Evolutionary conservation across 2,888 invertebrate species (phyloP).

Genomic region (Venustoraphidia nigricollis): DNA sequence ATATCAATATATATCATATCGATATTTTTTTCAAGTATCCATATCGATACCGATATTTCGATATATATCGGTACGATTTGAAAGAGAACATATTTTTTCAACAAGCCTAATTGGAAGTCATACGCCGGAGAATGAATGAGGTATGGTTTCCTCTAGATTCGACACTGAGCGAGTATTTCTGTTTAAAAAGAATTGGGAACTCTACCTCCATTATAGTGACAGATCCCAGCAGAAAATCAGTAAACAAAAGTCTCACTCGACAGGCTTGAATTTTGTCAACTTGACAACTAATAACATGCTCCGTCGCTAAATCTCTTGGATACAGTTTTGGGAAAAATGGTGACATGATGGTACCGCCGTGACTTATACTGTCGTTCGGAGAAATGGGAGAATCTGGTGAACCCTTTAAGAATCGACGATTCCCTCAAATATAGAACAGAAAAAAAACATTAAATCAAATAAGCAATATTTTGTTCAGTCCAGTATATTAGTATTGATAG

Average conservation of each 20-base stretch:
- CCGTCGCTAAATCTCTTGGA: constrained; percentile 47
- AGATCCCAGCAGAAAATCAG: constrained; percentile 48
- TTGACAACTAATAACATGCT: constrained; percentile 45
- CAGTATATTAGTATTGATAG: no score
- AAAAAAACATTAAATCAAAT: not conserved
- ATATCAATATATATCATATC: no score
- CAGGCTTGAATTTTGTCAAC: constrained; percentile 30
- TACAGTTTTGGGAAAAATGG: constrained; percentile 53
- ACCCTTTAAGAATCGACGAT: constrained; percentile 34
- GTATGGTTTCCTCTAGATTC: no score
- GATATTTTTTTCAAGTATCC: no score
- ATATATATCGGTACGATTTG: no score
- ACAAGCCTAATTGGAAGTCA: no score
- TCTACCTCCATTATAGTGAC: constrained; percentile 48
- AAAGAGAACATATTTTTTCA: no score
- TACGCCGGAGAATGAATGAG: no score
- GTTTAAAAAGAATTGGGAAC: not conserved
- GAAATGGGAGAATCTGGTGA: constrained; percentile 23
- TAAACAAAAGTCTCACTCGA: constrained; percentile 44
- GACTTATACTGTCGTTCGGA: constrained; percentile 23
- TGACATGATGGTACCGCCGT: constrained; percentile 38
- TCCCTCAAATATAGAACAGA: constrained; percentile 28
- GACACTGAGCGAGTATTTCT: no score
- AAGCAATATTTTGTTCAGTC: constrained; percentile 1
- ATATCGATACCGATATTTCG: no score